Evolutionary conservation across 2,888 invertebrate species (phyloP), one percentile per base, ranked within the genome.

Genomic region (Andrena bucephala): DNA sequence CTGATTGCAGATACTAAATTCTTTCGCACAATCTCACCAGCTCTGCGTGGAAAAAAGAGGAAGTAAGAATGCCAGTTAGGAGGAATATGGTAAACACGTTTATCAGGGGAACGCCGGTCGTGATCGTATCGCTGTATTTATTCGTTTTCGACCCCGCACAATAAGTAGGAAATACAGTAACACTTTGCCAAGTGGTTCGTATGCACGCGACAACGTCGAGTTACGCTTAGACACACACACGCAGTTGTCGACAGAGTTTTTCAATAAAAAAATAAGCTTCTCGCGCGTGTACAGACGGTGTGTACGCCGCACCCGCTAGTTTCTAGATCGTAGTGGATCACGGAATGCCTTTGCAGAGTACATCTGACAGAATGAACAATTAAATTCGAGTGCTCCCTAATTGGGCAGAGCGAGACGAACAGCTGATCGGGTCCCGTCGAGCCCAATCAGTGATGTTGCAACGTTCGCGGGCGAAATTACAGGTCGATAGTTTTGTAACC

Each of bases 91-190:
- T 10, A 24, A 52, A 16, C 33, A 24, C 2, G 6, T n/a, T 65
- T 42, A 20, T 48, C 6, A 24, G 36, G 60, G 24, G 24, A n/a
- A 50, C 48, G 24, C 42, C 62, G 31, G 29, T 66, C 42, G 31
- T 3, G 20, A 20, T 36, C 10, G 20, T 20, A 0, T 68, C 50
- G 52, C 66, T 78, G 73, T 81, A 81, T 85, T 81, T 84, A 73
- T 74, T 36, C 52, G 42, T 65, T 72, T 60, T 72, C 50, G 80
- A 76, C 29, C 50, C 71, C 81, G 81, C 75, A 75, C 77, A 75
- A 68, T 42, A 75, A 84, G 31, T 81, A 65, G 77, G 77, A 81
- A 75, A 77, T 84, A 85, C 77, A 84, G 42, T 65, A 72, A 81
- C 71, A 69, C 65, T 63, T 69, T 65, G 42, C 36, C 67, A 31